These are phyloP conservation scores for Oceanodroma tethys DNA, from an alignment of 2,113 vertebrate genomes.

Conservation along the genomic window DNA sequence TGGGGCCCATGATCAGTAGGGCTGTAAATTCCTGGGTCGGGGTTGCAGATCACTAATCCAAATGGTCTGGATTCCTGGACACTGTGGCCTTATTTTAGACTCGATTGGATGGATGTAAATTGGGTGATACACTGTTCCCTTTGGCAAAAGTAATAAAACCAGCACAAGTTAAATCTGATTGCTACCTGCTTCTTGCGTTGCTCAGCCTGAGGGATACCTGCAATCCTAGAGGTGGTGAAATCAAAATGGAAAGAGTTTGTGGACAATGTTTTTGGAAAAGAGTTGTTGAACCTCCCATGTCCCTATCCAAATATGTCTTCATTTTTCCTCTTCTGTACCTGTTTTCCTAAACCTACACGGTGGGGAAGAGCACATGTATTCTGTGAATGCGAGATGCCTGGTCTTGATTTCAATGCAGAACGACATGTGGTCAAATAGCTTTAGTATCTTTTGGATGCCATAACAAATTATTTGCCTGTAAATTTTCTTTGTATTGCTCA, in stretches of 20 bases:
- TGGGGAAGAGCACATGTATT: not conserved
- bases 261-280: not conserved
- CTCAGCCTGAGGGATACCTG: not conserved
- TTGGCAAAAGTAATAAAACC: not conserved
- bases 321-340: not conserved
- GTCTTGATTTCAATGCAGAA: not conserved
- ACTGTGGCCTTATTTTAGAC: not conserved
- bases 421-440: fast-evolving
- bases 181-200: not conserved
- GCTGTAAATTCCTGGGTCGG: not conserved
- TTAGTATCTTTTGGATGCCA: not conserved
- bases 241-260: not conserved
- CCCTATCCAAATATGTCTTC: not conserved
- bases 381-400: not conserved
- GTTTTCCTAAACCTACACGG: not conserved
- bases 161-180: not conserved
- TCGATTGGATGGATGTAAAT: not conserved
- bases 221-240: not conserved
- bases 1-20: not conserved
- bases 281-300: not conserved
- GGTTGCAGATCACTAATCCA: not conserved
- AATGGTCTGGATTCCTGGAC: not conserved
- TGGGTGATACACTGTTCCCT: not conserved
- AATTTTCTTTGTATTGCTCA: not conserved
- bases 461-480: not conserved